A percentile compares a stretch with the other conserved stretches of the same genome.
phyloP scores from a whole-genome alignment of 2,888 invertebrate genomes.

The Slavum lentiscoides region DNA sequence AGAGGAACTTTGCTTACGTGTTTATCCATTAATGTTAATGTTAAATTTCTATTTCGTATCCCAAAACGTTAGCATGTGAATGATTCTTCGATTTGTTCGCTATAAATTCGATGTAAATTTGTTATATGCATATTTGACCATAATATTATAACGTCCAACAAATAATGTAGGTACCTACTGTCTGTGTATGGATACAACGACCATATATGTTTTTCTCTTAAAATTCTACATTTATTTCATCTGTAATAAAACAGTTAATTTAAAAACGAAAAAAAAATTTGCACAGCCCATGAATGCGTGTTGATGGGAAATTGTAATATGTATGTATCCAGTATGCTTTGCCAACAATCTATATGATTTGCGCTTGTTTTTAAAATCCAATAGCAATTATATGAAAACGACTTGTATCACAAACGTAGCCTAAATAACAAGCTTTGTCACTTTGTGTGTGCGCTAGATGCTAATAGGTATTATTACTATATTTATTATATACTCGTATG shows the following conservation, averaged over 20 bases:
- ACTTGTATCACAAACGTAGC: constrained; percentile 19
- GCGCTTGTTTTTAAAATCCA: constrained; percentile 15
- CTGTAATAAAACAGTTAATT: neutral
- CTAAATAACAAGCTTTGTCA: constrained; percentile 38
- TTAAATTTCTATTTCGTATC: neutral
- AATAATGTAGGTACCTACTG: neutral
- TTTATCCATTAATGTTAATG: neutral
- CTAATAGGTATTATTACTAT: neutral
- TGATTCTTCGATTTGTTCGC: constrained; percentile 27
- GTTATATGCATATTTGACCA: constrained; percentile 7
- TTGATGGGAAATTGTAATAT: neutral
- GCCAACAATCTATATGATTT: constrained; percentile 34
- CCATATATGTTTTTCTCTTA: too few relatives aligned
- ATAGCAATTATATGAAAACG: neutral
- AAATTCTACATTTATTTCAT: too few relatives aligned
- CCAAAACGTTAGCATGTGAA: constrained; percentile 34
- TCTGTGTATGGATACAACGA: too few relatives aligned
- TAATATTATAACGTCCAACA: neutral
- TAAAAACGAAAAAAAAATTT: neutral
- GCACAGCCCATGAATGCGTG: neutral
- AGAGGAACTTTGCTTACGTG: neutral
- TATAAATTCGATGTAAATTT: constrained; percentile 23
- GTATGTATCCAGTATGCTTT: constrained; percentile 34
- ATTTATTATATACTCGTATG: too few relatives aligned
- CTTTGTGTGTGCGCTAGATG: constrained; percentile 9